A percentile compares a stretch with the other conserved stretches of the same genome.
Conservation (phyloP, 2,113 vertebrate species). For the Penelope pileata region DNA sequence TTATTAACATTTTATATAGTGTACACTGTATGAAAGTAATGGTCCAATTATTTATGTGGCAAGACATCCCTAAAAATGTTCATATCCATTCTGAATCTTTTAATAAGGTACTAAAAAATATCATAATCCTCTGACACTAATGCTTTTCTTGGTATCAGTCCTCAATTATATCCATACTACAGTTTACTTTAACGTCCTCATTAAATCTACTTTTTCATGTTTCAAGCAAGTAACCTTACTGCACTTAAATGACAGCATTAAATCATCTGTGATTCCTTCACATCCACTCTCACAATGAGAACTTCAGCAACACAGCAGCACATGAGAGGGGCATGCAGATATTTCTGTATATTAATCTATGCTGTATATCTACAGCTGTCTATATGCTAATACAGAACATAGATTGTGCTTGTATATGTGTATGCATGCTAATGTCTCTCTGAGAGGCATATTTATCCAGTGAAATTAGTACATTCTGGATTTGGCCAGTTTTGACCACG, state of each 20-base stretch:
- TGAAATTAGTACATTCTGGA: neutral
- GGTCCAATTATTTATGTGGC: constrained; percentile 52
- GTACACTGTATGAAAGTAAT: constrained; percentile 35
- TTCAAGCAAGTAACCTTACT: neutral
- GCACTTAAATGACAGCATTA: neutral
- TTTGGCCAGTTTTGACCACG: accelerated
- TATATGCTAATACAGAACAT: neutral
- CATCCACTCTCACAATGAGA: accelerated
- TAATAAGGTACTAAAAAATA: constrained; percentile 43
- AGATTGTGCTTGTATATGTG: no score
- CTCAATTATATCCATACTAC: neutral
- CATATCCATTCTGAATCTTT: constrained; percentile 7
- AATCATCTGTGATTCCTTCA: neutral
- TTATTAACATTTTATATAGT: constrained; percentile 69
- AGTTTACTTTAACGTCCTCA: neutral
- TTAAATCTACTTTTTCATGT: neutral
- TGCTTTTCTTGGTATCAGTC: neutral
- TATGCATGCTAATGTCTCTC: neutral
- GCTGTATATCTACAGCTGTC: neutral
- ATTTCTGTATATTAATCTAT: accelerated
- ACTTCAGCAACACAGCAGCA: neutral
- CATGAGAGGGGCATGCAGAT: accelerated
- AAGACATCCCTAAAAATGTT: constrained; percentile 41
- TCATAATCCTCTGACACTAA: neutral
- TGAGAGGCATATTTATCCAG: accelerated